A percentile compares a stretch with the other conserved stretches of the same genome.
phyloP scores from a whole-genome alignment of 2,888 invertebrate genomes.

The Oligia fasciuncula region DNA sequence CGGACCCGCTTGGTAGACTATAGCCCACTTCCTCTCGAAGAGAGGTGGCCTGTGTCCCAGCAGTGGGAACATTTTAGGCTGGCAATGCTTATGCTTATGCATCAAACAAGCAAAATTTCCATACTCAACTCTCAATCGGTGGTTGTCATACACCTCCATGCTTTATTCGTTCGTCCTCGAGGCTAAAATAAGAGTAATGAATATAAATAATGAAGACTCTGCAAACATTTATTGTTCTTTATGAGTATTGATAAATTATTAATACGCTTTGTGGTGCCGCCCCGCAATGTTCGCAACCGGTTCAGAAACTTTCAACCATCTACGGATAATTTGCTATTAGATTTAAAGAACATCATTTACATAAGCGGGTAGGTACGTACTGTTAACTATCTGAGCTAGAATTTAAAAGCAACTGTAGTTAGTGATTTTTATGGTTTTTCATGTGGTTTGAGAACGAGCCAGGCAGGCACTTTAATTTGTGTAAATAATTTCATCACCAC shows the following conservation, averaged over 20 bases:
- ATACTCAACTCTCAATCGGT: neutral
- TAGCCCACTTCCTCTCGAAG: too few relatives aligned
- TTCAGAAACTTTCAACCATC: neutral
- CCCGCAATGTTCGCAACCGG: conserved; percentile 21
- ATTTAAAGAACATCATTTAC: conserved; percentile 2
- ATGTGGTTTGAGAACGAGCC: too few relatives aligned
- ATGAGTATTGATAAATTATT: conserved; percentile 39
- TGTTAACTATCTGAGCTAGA: neutral
- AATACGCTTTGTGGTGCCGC: conserved; percentile 49
- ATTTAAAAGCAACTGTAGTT: neutral
- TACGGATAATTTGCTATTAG: conserved; percentile 15
- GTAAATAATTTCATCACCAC: too few relatives aligned
- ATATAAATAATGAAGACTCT: conserved; percentile 48
- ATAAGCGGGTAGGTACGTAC: neutral
- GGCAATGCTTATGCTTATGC: too few relatives aligned
- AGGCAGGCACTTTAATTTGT: too few relatives aligned
- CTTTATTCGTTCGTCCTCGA: conserved; percentile 31
- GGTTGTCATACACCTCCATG: conserved; percentile 11
- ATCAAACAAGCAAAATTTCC: too few relatives aligned
- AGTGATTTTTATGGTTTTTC: neutral
- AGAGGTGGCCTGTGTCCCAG: too few relatives aligned
- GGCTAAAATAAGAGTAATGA: conserved; percentile 46
- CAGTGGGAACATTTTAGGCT: too few relatives aligned
- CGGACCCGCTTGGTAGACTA: too few relatives aligned
- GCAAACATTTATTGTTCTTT: conserved; percentile 58